phyloP scores from a whole-genome alignment of 2,797 vertebrate species.

The Acipenser oxyrinchus region DNA sequence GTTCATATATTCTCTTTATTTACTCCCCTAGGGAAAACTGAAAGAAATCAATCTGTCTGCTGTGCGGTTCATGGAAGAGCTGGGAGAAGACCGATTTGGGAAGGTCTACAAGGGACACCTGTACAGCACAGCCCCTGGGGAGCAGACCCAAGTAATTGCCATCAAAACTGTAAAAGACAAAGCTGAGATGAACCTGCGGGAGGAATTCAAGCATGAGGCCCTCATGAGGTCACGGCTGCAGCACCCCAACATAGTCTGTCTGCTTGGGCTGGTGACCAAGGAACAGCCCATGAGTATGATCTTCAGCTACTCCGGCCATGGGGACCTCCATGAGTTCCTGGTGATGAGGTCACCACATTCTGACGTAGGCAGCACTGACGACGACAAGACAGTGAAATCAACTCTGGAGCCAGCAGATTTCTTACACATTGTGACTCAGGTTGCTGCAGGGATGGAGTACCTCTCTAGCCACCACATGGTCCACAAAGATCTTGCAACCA shows the following conservation, averaged over 20 bases:
- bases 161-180: slow-evolving; percentile 95
- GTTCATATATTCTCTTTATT: background rate
- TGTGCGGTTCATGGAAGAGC: slow-evolving; percentile 88
- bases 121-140: slow-evolving; percentile 74
- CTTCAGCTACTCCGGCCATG: slow-evolving; percentile 79
- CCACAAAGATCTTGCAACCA: slow-evolving; percentile 89
- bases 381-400: slow-evolving; percentile 84
- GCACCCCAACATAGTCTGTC: slow-evolving; percentile 82
- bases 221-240: slow-evolving; percentile 76
- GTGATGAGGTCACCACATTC: slow-evolving; percentile 93
- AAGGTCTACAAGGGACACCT: slow-evolving; percentile 94
- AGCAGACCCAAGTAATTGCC: slow-evolving; percentile 83
- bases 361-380: slow-evolving; percentile 87
- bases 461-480: slow-evolving; percentile 83
- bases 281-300: slow-evolving; percentile 92
- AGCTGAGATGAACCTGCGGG: slow-evolving; percentile 71
- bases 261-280: slow-evolving; percentile 83
- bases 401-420: slow-evolving; percentile 87
- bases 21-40: slow-evolving; percentile 65
- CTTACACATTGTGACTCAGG: slow-evolving; percentile 81
- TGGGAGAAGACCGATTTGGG: slow-evolving; percentile 93
- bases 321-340: slow-evolving; percentile 90
- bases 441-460: slow-evolving; percentile 92
- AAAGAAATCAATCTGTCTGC: slow-evolving; percentile 85
- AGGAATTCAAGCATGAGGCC: slow-evolving; percentile 89